These are phyloP conservation scores for Strigops habroptila DNA, from an alignment of 2,113 vertebrate species.

Conservation along the genomic window DNA sequence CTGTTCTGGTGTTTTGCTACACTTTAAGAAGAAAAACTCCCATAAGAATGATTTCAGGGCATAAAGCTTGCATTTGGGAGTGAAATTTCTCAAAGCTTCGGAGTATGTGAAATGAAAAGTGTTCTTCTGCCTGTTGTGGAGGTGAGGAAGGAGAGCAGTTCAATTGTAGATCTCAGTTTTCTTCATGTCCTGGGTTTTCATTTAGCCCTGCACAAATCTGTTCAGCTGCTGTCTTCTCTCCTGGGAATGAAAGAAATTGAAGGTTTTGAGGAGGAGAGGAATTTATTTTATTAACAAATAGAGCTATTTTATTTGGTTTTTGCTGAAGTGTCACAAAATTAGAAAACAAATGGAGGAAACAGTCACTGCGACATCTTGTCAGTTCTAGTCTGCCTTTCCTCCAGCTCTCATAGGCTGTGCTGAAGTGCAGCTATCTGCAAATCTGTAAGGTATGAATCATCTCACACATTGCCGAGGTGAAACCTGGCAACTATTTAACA, in stretches of 20 bases:
- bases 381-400: background rate
- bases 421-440: background rate
- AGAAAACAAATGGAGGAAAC: background rate
- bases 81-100: background rate
- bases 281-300: background rate
- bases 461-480: constrained; percentile 6
- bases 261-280: background rate
- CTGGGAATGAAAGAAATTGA: background rate
- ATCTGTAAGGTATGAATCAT: constrained; percentile 35
- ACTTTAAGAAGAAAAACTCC: background rate
- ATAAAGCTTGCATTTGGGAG: background rate
- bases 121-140: background rate
- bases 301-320: background rate
- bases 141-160: background rate
- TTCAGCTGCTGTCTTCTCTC: background rate
- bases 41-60: background rate
- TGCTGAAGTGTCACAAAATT: background rate
- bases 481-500: constrained; percentile 47
- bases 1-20: background rate
- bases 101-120: background rate
- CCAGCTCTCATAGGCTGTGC: background rate
- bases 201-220: fast-evolving
- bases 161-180: background rate
- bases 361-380: background rate
- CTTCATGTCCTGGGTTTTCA: background rate